Percentiles rank a stretch among this genome's conserved stretches.
Evolutionary conservation across 2,113 vertebrate genomes (phyloP).

Genomic region (Podarcis muralis): DNA sequence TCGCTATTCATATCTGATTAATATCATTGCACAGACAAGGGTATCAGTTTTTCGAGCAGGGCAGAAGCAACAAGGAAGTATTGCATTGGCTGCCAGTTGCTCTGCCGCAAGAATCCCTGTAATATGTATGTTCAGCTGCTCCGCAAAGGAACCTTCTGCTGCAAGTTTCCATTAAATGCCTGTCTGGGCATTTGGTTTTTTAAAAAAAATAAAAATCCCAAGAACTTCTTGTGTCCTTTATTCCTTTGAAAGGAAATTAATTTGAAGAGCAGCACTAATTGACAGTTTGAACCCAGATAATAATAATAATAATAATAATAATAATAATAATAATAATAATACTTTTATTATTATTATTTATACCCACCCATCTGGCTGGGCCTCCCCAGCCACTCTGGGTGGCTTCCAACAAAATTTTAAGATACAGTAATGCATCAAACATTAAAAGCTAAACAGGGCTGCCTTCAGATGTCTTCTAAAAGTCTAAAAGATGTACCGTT

Average conservation of each 20-base stretch:
- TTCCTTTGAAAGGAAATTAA: not conserved
- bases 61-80: conserved; percentile 34
- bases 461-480: too few species aligned
- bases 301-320: too few species aligned
- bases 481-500: not conserved
- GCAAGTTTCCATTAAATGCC: conserved; percentile 29
- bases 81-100: conserved; percentile 19
- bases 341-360: too few species aligned
- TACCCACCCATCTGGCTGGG: too few species aligned
- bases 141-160: conserved; percentile 23
- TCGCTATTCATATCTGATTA: conserved; percentile 46
- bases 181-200: not conserved
- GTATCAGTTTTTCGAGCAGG: conserved; percentile 42
- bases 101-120: conserved; percentile 37
- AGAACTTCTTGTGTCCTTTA: not conserved
- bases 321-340: too few species aligned
- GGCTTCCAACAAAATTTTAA: too few species aligned
- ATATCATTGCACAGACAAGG: conserved; percentile 45
- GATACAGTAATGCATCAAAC: too few species aligned
- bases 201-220: conserved; percentile 14
- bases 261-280: not conserved
- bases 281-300: not conserved
- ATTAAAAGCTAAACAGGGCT: too few species aligned
- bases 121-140: conserved; percentile 18
- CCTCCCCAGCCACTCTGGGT: too few species aligned